A percentile compares a stretch with the other conserved stretches of the same genome.
These are phyloP conservation scores for Ptilodon capucinus DNA, from an alignment of 2,888 invertebrate genomes.

Conservation along the genomic window DNA sequence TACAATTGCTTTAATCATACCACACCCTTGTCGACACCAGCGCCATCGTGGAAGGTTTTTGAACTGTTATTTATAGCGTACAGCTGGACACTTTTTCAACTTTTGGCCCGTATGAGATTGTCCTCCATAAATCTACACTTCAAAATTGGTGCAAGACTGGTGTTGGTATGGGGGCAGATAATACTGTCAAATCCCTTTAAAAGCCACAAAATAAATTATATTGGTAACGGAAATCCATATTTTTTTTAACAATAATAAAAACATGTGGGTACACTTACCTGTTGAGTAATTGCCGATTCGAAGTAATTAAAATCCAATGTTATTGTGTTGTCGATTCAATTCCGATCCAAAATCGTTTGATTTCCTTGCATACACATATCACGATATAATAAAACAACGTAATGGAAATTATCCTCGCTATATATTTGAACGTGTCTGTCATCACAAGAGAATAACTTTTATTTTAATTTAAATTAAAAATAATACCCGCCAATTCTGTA, in stretches of 20 bases:
- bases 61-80: too few species aligned
- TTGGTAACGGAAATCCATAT: background rate
- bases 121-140: too few species aligned
- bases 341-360: conserved; percentile 59
- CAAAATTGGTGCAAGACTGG: too few species aligned
- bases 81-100: too few species aligned
- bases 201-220: background rate
- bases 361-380: conserved; percentile 64
- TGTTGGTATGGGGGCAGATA: too few species aligned
- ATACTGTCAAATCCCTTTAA: too few species aligned
- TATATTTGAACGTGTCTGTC: conserved; percentile 64
- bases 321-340: conserved; percentile 36
- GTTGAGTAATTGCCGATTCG: conserved; percentile 17
- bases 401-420: conserved; percentile 56
- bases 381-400: conserved; percentile 66
- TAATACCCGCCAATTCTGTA: conserved; percentile 43
- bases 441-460: conserved; percentile 51
- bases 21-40: too few species aligned
- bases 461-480: conserved; percentile 17
- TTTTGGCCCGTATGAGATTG: too few species aligned
- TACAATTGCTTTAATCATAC: too few species aligned
- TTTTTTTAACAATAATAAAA: background rate
- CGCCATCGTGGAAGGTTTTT: too few species aligned
- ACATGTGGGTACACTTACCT: conserved; percentile 36
- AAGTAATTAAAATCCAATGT: conserved; percentile 36